Evolutionary conservation across 2,888 invertebrate species (phyloP), one percentile per base, ranked within the genome.

Genomic region (Microctonus aethiopoides): DNA sequence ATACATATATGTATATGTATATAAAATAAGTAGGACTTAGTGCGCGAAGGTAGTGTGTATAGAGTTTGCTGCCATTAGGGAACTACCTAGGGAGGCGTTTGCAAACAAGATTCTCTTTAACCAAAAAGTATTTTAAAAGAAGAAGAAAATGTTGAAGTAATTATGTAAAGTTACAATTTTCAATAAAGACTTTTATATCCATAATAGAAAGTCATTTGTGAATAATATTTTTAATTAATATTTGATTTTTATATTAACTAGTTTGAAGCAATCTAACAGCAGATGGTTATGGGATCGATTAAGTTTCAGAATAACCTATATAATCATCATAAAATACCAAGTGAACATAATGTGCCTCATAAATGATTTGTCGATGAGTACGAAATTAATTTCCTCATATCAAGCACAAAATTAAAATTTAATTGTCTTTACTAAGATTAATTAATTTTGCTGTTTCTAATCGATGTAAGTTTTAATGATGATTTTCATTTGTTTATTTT

Each of bases 51-150:
- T 13, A 13, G 10, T 39, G 29, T 29, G 22, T 36, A 34, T 11
- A 34, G 52, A 32, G 32, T 20, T 52, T 46, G 64, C 62, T 39
- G 64, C 62, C 64, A 72, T 63, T 67, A 67, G 41, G 71, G 13
- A 29, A 67, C 29, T 69, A 63, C 29, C 46, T 52, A 20, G 72
- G 61, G 67, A 71, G 57, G 61, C 70, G 61, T 75, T 74, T 67
- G 68, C 70, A 69, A 75, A 72, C 62, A 75, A 73, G 67, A 67
- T 52, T 67, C 61, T 62, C 71, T 54, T 73, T 72, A 74, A 76
- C 73, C n/a, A 73, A 73, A 65, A 51, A 70, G 70, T 67, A 66
- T 72, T 73, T 73, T 67, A 67, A 74, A 61, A 51, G 67, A 69
- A 66, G 65, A 65, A 22, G 13, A 29, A 41, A 13, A 51, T 16